Percentiles rank a stretch among this genome's conserved stretches.
These are phyloP conservation scores for Paramormyrops hopkinsi DNA, from an alignment of 2,797 vertebrate genomes.

Conservation along the genomic window DNA sequence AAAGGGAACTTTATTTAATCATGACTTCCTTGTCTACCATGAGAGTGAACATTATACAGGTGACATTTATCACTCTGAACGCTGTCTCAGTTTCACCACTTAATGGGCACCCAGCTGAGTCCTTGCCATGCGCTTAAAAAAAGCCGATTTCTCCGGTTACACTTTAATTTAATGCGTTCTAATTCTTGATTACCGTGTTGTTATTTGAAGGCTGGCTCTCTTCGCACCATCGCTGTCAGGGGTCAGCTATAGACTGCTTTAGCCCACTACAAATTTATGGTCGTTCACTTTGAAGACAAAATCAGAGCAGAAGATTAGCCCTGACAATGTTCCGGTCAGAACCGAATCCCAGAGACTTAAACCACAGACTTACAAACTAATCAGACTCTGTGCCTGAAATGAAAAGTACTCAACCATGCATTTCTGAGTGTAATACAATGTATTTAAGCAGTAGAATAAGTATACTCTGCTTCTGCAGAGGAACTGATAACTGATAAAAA, in stretches of 20 bases:
- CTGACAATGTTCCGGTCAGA: slow-evolving; percentile 20
- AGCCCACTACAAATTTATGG: slow-evolving; percentile 21
- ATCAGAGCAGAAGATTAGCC: slow-evolving; percentile 23
- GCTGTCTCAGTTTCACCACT: slow-evolving; percentile 24
- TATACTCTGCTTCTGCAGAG: neutral
- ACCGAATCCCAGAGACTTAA: neutral
- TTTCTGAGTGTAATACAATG: neutral
- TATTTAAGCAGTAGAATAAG: neutral
- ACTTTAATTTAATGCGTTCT: slow-evolving; percentile 28
- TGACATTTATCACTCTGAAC: slow-evolving; percentile 29
- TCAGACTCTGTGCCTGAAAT: neutral
- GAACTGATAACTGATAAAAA: neutral
- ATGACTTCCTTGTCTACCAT: slow-evolving; percentile 15
- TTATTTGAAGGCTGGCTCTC: slow-evolving; percentile 28
- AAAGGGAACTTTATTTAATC: slow-evolving; percentile 33
- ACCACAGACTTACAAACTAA: neutral
- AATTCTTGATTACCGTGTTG: slow-evolving; percentile 16
- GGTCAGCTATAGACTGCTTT: slow-evolving; percentile 20
- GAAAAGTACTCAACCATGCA: neutral
- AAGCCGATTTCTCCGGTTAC: slow-evolving; percentile 30
- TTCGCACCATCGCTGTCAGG: slow-evolving; percentile 18
- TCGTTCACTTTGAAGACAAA: slow-evolving; percentile 33
- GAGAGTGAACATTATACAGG: slow-evolving; percentile 1
- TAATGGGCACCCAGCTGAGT: slow-evolving; percentile 15
- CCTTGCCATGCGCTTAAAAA: slow-evolving; percentile 21